Conservation (phyloP, 1,140 invertebrate species). For the Wiebesia pumilae region DNA sequence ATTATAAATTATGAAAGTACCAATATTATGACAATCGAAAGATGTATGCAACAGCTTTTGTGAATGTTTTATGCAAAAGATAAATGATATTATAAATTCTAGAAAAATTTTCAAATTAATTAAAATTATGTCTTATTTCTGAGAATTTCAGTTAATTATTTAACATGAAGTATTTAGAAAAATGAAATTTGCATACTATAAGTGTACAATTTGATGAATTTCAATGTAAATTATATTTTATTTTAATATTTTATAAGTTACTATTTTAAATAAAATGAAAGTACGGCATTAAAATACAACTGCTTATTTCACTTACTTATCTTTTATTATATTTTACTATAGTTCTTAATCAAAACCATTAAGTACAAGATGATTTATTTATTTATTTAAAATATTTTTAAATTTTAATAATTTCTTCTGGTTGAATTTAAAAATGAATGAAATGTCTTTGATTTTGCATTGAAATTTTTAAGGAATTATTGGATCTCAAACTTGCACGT, state of each 20-base stretch:
- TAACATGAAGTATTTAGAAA: neutral
- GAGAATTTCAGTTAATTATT: too few relatives aligned
- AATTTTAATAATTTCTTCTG: constrained; percentile 59
- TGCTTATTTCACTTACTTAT: constrained; percentile 36
- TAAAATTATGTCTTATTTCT: too few relatives aligned
- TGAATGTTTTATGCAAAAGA: neutral
- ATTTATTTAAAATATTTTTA: constrained; percentile 56
- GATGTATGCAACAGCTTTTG: neutral
- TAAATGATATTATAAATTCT: neutral
- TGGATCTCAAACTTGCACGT: constrained; percentile 59
- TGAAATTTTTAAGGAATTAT: constrained; percentile 47
- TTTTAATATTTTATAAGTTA: constrained; percentile 28
- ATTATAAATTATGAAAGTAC: neutral
- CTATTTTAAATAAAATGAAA: constrained; percentile 29
- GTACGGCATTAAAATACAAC: constrained; percentile 9
- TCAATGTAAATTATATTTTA: constrained; percentile 38
- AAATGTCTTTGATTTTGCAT: constrained; percentile 52
- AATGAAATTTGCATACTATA: neutral
- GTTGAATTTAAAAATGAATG: constrained; percentile 57
- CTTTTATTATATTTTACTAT: constrained; percentile 28
- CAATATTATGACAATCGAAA: neutral
- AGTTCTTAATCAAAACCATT: constrained; percentile 45
- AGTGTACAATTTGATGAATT: constrained; percentile 35
- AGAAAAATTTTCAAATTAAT: too few relatives aligned
- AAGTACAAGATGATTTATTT: constrained; percentile 43